Evolutionary conservation across 2,888 invertebrate genomes (phyloP).

Genomic region (Drosophila antonietae): DNA sequence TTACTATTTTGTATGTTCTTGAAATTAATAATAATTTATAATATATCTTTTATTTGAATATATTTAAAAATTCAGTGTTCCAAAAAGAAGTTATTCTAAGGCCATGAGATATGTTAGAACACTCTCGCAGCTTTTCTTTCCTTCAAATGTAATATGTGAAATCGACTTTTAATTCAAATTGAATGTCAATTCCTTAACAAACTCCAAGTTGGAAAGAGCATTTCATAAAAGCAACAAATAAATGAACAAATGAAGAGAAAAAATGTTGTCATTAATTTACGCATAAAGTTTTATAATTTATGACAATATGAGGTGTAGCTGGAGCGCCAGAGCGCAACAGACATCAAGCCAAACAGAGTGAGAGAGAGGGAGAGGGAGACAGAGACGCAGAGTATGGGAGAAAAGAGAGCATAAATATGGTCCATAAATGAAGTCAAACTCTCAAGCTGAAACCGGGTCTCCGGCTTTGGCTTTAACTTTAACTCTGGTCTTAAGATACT

Average conservation of each 20-base stretch:
- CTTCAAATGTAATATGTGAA: background rate
- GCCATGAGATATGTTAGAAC: background rate
- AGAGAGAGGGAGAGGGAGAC: slow-evolving; percentile 1
- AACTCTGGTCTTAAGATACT: slow-evolving; percentile 34
- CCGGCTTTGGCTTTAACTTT: slow-evolving; percentile 25
- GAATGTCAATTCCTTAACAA: background rate
- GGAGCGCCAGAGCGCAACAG: slow-evolving; percentile 71
- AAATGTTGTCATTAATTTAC: slow-evolving; percentile 83
- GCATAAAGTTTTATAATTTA: slow-evolving; percentile 84
- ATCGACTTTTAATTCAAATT: background rate
- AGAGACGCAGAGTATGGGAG: background rate
- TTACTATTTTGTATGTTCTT: no score
- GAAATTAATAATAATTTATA: no score
- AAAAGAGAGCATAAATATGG: slow-evolving; percentile 38
- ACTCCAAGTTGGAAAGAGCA: slow-evolving; percentile 2
- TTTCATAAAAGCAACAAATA: slow-evolving; percentile 41
- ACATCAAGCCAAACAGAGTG: slow-evolving; percentile 5
- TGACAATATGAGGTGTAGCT: slow-evolving; percentile 80
- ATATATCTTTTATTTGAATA: background rate
- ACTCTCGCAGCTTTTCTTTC: background rate
- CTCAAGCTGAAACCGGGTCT: slow-evolving; percentile 36
- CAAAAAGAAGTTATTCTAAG: background rate
- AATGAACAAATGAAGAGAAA: slow-evolving; percentile 40
- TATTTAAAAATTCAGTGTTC: background rate
- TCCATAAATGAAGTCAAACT: slow-evolving; percentile 55